Percentiles rank a stretch among this genome's conserved stretches.
phyloP scores from a whole-genome alignment of 2,113 vertebrate species.

The Microcebus jonahi region DNA sequence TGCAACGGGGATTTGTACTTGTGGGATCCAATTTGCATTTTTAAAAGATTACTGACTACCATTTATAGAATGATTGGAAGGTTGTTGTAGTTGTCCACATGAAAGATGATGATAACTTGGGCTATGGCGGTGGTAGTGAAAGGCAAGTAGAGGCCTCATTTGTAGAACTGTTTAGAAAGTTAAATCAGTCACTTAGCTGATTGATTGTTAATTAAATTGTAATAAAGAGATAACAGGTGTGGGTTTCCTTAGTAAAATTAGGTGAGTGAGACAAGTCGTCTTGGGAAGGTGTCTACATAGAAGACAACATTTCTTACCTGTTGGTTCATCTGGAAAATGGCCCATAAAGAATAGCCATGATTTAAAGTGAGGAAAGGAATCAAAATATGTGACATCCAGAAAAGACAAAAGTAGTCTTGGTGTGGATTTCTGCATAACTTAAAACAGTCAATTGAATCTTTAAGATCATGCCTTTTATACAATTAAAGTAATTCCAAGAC shows the following conservation, averaged over 20 bases:
- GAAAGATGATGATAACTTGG: not conserved
- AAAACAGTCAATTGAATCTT: not conserved
- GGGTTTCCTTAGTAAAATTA: not conserved
- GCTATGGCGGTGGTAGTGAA: no score
- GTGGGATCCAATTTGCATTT: not conserved
- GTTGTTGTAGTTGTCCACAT: no score
- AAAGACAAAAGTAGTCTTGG: not conserved
- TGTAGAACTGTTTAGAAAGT: not conserved
- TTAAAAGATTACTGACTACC: not conserved
- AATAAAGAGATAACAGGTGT: not conserved
- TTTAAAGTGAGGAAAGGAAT: not conserved
- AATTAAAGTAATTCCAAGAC: not conserved
- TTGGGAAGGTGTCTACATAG: not conserved
- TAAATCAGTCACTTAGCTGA: not conserved
- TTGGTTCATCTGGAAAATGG: not conserved
- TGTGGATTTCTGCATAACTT: not conserved
- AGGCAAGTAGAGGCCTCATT: not conserved
- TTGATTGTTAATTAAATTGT: not conserved
- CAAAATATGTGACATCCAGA: not conserved
- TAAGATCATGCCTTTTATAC: not conserved
- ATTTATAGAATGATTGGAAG: not conserved
- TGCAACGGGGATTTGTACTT: not conserved
- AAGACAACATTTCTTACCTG: not conserved
- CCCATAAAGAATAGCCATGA: not conserved
- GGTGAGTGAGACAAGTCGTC: not conserved